Evolutionary conservation across 2,888 invertebrate species (phyloP), one percentile per base, ranked within the genome.

Genomic region (Macroteleia sp.): DNA sequence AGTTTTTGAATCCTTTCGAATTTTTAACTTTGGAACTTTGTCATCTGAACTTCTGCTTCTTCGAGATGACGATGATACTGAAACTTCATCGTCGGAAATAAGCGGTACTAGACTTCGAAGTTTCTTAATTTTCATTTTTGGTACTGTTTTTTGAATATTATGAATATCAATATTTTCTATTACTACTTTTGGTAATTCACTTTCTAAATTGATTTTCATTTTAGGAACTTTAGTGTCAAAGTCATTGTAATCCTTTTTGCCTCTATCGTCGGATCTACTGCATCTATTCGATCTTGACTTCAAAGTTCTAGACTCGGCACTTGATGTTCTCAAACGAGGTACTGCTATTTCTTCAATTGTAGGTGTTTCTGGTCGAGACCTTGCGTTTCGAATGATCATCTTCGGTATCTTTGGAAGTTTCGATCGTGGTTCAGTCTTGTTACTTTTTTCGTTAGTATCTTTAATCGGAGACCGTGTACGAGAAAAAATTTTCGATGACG

Each of bases 351-450:
- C 84, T 22, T 88, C 86, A 20, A 86, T 78, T 0, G 85, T 88
- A n/a, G 91, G 91, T 0, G 90, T 91, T 5, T 79, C 83, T 1
- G 91, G 89, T 25, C 91, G 85, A 12, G 90, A 91, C 66, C 82
- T 84, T 0, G 82, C 87, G 17, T 90, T 91, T 22, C 88, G 82
- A 44, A 91, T 91, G 46, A 91, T 90, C 89, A 91, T 91, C 73
- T 90, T 91, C 39, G 91, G 91, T 82, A 91, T 90, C 66, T 91
- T 91, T 1, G 87, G 89, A 56, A 87, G 85, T 3, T 59, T 46
- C 1, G 76, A 50, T 14, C 57, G 32, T 12, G 28, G 9, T 0
- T 81, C 71, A 19, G 30, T 74, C 10, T 61, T 73, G 10, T n/a
- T n/a, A n/a, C n/a, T 28, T 22, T 44, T 48, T 0, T 36, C 50